Conservation (phyloP, 2,888 invertebrate genomes). For the Caenorhabditis imperialis region DNA sequence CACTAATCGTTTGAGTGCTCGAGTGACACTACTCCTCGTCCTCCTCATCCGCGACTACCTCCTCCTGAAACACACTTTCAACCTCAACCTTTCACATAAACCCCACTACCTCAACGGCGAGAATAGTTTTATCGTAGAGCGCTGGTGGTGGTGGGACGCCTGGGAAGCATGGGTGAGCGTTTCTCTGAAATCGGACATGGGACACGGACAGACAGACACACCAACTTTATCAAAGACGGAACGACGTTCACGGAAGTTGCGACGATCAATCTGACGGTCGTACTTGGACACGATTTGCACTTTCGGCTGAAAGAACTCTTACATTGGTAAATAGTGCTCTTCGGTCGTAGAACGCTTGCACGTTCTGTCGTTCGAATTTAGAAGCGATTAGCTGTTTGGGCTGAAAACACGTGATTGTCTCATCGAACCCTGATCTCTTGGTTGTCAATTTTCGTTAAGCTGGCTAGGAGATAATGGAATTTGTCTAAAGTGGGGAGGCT, state of each 20-base stretch:
- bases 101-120: slow-evolving; percentile 41
- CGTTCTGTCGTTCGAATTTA: slow-evolving; percentile 96
- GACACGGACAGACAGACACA: slow-evolving; percentile 12
- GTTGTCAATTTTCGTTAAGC: no score
- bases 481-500: no score
- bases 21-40: slow-evolving; percentile 44
- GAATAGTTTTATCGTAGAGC: slow-evolving; percentile 62
- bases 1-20: slow-evolving; percentile 39
- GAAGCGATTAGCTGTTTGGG: slow-evolving; percentile 98
- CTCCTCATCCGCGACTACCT: slow-evolving; percentile 58
- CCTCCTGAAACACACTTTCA: slow-evolving; percentile 24
- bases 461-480: no score
- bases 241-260: slow-evolving; percentile 80
- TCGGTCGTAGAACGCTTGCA: slow-evolving; percentile 81
- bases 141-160: slow-evolving; percentile 75
- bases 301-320: slow-evolving; percentile 84
- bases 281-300: slow-evolving; percentile 99
- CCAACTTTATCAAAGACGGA: slow-evolving; percentile 75
- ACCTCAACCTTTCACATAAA: no score
- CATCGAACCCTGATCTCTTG: no score
- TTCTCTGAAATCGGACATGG: slow-evolving; percentile 65
- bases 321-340: slow-evolving; percentile 52
- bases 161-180: slow-evolving; percentile 76
- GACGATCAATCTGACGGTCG: slow-evolving; percentile 96
- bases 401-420: no score